A percentile compares a stretch with the other conserved stretches of the same genome.
phyloP scores from a whole-genome alignment of 2,113 vertebrate species.

The Hydrolagus affinis region DNA sequence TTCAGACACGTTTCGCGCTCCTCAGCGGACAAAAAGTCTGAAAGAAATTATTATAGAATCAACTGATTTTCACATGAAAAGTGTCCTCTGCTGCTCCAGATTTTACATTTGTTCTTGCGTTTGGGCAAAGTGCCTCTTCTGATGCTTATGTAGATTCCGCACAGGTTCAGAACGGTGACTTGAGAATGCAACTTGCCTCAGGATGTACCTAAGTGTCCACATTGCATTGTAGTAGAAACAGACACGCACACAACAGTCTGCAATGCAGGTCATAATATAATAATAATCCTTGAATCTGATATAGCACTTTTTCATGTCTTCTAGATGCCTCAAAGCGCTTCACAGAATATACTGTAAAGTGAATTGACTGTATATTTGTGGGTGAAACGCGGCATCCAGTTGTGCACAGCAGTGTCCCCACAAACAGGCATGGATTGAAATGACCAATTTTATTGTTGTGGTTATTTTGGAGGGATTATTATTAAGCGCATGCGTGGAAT shows the following conservation, averaged over 20 bases:
- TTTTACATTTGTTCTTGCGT: not conserved
- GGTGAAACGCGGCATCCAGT: no score
- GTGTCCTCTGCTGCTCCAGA: not conserved
- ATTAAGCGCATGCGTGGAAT: no score
- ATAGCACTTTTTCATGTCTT: no score
- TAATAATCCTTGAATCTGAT: no score
- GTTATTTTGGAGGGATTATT: no score
- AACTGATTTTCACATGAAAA: not conserved
- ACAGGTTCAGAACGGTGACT: not conserved
- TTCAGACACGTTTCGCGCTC: slow-evolving; percentile 8
- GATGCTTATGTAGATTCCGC: not conserved
- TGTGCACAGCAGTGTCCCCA: no score
- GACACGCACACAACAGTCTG: not conserved
- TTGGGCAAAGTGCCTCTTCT: not conserved
- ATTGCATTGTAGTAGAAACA: not conserved
- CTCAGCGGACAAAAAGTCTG: slow-evolving; percentile 7
- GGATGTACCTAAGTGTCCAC: not conserved
- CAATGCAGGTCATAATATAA: not conserved
- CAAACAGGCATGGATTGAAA: no score
- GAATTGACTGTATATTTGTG: no score
- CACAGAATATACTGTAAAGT: no score
- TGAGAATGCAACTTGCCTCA: not conserved
- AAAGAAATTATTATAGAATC: slow-evolving; percentile 19
- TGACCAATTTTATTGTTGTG: no score
- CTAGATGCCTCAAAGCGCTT: no score